Conservation (phyloP, 2,797 vertebrate genomes). For the Clarias pachynema region DNA sequence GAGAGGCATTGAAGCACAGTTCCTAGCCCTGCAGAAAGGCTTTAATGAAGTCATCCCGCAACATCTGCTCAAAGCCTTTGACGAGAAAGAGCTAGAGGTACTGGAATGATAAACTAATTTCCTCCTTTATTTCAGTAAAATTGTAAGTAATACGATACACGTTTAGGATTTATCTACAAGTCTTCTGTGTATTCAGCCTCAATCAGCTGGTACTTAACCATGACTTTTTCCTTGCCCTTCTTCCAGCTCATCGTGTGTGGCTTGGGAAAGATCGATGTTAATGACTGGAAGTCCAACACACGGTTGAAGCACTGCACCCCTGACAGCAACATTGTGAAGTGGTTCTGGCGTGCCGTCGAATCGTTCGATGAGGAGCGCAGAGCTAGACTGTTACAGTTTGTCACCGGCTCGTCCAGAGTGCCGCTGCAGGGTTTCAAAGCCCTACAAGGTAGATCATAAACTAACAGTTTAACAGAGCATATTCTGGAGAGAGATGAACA, state of each 20-base stretch:
- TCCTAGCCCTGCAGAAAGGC: slow-evolving; percentile 96
- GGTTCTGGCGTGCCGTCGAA: slow-evolving; percentile 99
- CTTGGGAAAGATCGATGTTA: slow-evolving; percentile 95
- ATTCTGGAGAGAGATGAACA: background rate
- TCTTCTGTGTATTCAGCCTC: background rate
- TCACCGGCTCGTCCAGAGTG: slow-evolving; percentile 94
- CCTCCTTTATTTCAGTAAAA: background rate
- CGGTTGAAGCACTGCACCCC: slow-evolving; percentile 96
- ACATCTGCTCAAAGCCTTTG: slow-evolving; percentile 95
- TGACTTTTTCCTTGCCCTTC: background rate
- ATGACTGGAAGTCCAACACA: slow-evolving; percentile 96
- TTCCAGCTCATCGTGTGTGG: slow-evolving; percentile 93
- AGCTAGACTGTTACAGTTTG: slow-evolving; percentile 93
- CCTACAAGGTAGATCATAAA: slow-evolving; percentile 83
- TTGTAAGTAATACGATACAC: background rate
- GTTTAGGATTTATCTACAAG: background rate
- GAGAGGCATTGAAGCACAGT: slow-evolving; percentile 96
- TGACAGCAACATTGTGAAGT: slow-evolving; percentile 94
- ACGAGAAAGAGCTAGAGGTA: slow-evolving; percentile 98
- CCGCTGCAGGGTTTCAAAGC: slow-evolving; percentile 98
- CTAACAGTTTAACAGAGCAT: background rate
- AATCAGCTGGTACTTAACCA: background rate
- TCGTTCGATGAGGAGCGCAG: slow-evolving; percentile 93
- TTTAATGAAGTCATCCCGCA: slow-evolving; percentile 99
- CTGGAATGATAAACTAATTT: slow-evolving; percentile 25